Conservation (phyloP, 2,888 invertebrate species). For the Oxystoma pomonae region DNA sequence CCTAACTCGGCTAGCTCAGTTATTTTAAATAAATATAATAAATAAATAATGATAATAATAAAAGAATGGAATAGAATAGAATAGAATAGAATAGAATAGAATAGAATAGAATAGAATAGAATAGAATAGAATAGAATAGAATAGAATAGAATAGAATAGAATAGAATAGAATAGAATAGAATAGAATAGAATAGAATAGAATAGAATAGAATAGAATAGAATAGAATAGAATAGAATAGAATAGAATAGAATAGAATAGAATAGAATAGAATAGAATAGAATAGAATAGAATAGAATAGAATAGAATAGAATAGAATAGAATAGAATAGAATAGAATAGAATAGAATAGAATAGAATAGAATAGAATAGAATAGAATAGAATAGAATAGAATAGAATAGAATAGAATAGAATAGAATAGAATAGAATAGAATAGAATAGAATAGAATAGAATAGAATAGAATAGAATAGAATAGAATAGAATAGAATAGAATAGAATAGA, state of each 20-base stretch:
- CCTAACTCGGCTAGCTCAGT: no score
- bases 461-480: neutral
- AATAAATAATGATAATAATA: no score
- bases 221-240: neutral
- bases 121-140: neutral
- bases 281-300: neutral
- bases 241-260: neutral
- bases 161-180: neutral
- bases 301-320: neutral
- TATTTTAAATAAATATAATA: no score
- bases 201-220: neutral
- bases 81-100: neutral
- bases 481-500: neutral
- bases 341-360: neutral
- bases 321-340: neutral
- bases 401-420: neutral
- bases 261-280: neutral
- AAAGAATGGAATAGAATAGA: neutral
- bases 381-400: neutral
- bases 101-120: neutral
- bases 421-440: neutral
- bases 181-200: neutral
- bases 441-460: neutral
- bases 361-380: neutral
- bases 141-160: neutral